These are phyloP conservation scores for Pristionchus exspectatus DNA, from an alignment of 2,888 invertebrate genomes.

Conservation along the genomic window DNA sequence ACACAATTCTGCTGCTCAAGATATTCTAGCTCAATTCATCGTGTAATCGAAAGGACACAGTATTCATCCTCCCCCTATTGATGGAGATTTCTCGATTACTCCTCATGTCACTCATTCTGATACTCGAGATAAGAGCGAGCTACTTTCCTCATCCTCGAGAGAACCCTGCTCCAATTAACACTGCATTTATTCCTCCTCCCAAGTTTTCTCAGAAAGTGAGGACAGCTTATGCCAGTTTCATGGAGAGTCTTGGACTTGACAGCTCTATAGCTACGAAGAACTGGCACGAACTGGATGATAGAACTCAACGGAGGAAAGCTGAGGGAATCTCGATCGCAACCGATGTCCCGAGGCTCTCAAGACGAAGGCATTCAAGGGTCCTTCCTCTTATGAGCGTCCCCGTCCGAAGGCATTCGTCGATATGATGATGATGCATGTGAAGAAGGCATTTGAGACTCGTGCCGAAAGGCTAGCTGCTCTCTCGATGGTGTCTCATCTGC, in stretches of 20 bases:
- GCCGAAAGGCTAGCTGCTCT: no score
- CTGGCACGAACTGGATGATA: no score
- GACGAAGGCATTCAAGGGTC: neutral
- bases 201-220: no score
- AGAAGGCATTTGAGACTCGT: no score
- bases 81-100: neutral
- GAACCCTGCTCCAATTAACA: neutral
- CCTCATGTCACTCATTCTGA: neutral
- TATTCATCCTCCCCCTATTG: no score
- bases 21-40: neutral
- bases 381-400: neutral
- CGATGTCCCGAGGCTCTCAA: neutral
- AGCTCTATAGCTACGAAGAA: no score
- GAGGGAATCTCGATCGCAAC: neutral
- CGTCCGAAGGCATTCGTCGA: neutral
- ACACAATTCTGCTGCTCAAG: neutral
- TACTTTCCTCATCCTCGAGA: neutral
- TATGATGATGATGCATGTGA: neutral
- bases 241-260: no score
- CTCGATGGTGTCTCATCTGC: no score
- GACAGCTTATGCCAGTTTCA: no score
- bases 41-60: neutral
- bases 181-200: no score
- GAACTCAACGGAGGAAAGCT: neutral
- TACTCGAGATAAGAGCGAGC: neutral